A percentile compares a stretch with the other conserved stretches of the same genome.
phyloP scores from a whole-genome alignment of 53 echinoderm and acorn worm genomes.

The Echinometra lucunter region DNA sequence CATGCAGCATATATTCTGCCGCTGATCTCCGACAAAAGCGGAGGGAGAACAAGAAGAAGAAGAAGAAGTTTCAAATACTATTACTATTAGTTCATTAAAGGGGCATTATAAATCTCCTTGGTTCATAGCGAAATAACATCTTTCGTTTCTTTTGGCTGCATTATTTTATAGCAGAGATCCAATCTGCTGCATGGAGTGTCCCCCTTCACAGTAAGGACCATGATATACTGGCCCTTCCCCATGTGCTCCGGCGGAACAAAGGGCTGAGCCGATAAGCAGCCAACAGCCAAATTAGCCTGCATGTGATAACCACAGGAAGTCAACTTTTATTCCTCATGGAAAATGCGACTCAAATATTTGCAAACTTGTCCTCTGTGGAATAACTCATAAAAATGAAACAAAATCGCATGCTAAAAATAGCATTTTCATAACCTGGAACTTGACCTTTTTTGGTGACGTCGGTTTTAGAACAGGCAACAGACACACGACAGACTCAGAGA shows the following conservation, averaged over 20 bases:
- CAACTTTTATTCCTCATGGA: neutral
- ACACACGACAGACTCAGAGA: too few relatives aligned
- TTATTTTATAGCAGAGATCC: too few relatives aligned
- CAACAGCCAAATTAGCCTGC: neutral
- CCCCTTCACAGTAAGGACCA: neutral
- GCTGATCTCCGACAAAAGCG: too few relatives aligned
- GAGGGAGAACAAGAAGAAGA: too few relatives aligned
- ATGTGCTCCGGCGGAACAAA: slow-evolving; percentile 24
- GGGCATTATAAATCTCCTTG: too few relatives aligned
- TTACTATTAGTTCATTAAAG: too few relatives aligned
- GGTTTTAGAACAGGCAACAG: too few relatives aligned
- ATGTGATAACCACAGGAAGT: neutral
- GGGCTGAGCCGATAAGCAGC: slow-evolving; percentile 4
- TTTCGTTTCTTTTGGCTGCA: neutral
- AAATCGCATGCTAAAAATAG: neutral
- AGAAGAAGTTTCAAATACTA: too few relatives aligned
- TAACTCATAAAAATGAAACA: neutral
- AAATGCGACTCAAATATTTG: neutral
- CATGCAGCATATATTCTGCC: too few relatives aligned
- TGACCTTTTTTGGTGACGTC: neutral
- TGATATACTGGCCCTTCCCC: neutral
- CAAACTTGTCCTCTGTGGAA: neutral
- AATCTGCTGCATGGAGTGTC: too few relatives aligned
- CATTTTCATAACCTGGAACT: slow-evolving; percentile 26
- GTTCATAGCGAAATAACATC: too few relatives aligned